Base-by-base conservation (phyloP, 1,140 invertebrate genomes). In the Aphelenchoides fujianensis region DNA sequence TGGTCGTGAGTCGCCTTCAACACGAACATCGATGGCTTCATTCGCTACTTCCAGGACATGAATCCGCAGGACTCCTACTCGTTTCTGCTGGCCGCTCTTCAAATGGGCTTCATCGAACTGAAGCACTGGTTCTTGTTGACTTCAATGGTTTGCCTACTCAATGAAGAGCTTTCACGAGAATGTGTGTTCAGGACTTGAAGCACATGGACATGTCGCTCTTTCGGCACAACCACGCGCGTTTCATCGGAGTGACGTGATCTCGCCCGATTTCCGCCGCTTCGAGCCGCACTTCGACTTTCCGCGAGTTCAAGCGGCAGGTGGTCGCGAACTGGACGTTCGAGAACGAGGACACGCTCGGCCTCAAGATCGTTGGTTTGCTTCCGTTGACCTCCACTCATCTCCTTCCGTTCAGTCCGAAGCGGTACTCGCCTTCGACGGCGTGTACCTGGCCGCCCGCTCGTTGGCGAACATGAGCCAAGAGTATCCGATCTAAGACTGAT, bases 101-200 rank as follows among this genome's bases (percentile, higher is more conserved):
- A 83, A 79, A 82, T 84, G 74, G 82, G 82, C 36, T 75, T 83
- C 19, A 78, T 83, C 23, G 82, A 83, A 34, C 52, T 84, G 53
- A 80, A 84, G 34, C 82, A 83, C 63, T 83, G 82, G 82, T 83
- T 82, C 73, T 48, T 83, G 54, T 63, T 77, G 31, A 84, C 82
- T 28, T 83, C 77, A 28, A 76, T 83, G 79, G 73, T 74, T 72
- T 27, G n/a, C 7, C 28, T 76, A 7, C 28, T 71, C 1, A 59
- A n/a, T 66, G 9, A 75, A 41, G 2, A 69, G 2, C 3, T 62
- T 71, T 72, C 12, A 63, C 28, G 37, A 37, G 35, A 16, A 72
- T 74, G 32, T 72, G 19, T 5, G 75, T 72, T 64, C 31, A 73
- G 74, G 81, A 83, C 36, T 31, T 83, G n/a, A 69, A 68, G n/a